Conservation (phyloP, 2,113 vertebrate genomes). For the Riparia riparia region DNA sequence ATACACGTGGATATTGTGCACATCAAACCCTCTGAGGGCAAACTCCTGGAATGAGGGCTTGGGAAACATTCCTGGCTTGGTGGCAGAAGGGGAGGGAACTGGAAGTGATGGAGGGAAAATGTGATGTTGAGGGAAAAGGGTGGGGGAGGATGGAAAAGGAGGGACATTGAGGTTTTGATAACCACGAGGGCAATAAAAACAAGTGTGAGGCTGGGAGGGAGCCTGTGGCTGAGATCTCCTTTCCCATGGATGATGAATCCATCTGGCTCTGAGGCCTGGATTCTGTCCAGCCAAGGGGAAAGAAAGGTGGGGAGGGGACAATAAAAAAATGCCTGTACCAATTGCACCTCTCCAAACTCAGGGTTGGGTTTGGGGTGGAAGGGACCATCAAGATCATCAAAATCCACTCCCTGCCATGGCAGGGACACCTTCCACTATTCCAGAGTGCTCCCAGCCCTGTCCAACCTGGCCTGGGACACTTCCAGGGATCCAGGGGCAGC, state of each 20-base stretch:
- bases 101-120: conserved; percentile 21
- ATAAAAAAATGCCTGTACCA: background rate
- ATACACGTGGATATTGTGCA: fast-evolving
- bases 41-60: background rate
- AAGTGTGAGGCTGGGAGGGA: background rate
- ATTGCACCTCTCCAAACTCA: background rate
- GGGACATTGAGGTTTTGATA: background rate
- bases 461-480: fast-evolving
- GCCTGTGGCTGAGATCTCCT: background rate
- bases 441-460: fast-evolving
- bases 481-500: background rate
- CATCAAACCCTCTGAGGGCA: fast-evolving
- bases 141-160: background rate
- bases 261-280: background rate
- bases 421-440: fast-evolving
- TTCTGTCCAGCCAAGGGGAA: background rate
- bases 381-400: background rate
- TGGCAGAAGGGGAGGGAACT: background rate
- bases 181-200: background rate
- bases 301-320: background rate
- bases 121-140: background rate
- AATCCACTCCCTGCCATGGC: background rate
- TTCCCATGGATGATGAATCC: background rate
- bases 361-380: background rate
- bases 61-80: background rate